phyloP scores from a whole-genome alignment of 2,888 invertebrate genomes.

The Napeogenes sylphis region DNA sequence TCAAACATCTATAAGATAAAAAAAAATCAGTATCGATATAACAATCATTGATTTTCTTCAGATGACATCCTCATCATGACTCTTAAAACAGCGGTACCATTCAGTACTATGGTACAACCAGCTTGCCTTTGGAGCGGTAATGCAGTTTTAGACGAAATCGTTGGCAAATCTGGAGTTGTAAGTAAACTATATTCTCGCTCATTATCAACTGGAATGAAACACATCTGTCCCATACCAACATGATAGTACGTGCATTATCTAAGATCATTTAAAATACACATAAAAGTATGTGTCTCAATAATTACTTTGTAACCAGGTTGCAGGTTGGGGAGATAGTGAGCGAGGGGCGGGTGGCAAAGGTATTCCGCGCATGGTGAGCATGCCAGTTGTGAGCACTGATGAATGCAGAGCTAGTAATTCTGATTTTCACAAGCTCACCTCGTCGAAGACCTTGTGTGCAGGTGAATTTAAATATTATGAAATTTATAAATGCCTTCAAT shows the following conservation, averaged over 20 bases:
- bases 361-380: slow-evolving; percentile 70
- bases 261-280: too few species aligned
- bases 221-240: too few species aligned
- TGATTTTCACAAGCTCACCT: slow-evolving; percentile 68
- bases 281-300: too few species aligned
- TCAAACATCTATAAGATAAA: too few species aligned
- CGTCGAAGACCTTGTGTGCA: slow-evolving; percentile 79
- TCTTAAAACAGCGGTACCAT: slow-evolving; percentile 63
- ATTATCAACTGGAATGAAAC: too few species aligned
- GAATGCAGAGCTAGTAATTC: slow-evolving; percentile 74
- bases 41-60: slow-evolving; percentile 38
- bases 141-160: slow-evolving; percentile 50
- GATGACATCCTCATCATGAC: slow-evolving; percentile 78
- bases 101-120: slow-evolving; percentile 72
- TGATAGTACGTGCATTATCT: too few species aligned
- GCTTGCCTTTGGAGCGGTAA: slow-evolving; percentile 78
- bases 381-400: slow-evolving; percentile 77
- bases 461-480: slow-evolving; percentile 42
- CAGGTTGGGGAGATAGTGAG: slow-evolving; percentile 79
- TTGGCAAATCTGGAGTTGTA: slow-evolving; percentile 65
- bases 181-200: slow-evolving; percentile 33
- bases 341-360: slow-evolving; percentile 59
- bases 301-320: slow-evolving; percentile 51
- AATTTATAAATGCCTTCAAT: too few species aligned
- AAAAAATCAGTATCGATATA: too few species aligned